Evolutionary conservation across 2,888 invertebrate genomes (phyloP).

Genomic region (Ormyrus pomaceus): DNA sequence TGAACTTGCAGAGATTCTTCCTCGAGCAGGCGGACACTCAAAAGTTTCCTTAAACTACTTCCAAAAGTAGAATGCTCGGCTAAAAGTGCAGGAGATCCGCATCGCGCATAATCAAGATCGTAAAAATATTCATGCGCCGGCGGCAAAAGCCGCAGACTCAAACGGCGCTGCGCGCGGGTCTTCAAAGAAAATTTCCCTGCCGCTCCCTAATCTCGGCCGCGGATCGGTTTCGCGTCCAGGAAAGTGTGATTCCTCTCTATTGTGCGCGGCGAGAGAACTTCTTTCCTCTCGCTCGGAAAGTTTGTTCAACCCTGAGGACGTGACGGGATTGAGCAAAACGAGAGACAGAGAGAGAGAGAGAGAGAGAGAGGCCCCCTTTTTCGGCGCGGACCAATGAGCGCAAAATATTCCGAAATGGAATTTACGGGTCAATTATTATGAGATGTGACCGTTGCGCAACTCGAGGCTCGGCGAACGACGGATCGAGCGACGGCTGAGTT

Average conservation of each 20-base stretch:
- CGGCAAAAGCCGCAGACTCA: not conserved
- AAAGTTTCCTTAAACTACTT: too few relatives aligned
- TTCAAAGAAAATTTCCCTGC: slow-evolving; percentile 4
- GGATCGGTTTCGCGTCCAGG: slow-evolving; percentile 35
- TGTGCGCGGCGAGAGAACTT: slow-evolving; percentile 8
- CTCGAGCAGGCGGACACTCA: too few relatives aligned
- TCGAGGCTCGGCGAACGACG: not conserved
- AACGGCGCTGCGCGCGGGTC: not conserved
- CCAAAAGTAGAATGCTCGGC: too few relatives aligned
- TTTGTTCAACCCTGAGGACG: slow-evolving; percentile 21
- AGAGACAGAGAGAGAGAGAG: too few relatives aligned
- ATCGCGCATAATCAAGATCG: not conserved
- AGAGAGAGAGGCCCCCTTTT: not conserved
- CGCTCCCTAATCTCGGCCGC: slow-evolving; percentile 3
- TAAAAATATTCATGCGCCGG: not conserved
- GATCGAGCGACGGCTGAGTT: slow-evolving; percentile 4
- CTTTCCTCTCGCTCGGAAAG: slow-evolving; percentile 1
- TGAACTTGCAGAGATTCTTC: too few relatives aligned
- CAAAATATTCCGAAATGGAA: slow-evolving; percentile 30
- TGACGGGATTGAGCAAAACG: not conserved
- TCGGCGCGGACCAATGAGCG: not conserved
- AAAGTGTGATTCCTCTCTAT: slow-evolving; percentile 51
- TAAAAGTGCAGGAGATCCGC: too few relatives aligned
- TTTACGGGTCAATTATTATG: slow-evolving; percentile 38
- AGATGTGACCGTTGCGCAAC: slow-evolving; percentile 13